Conservation (phyloP, 2,888 invertebrate genomes). For the Hydraecia micacea region DNA sequence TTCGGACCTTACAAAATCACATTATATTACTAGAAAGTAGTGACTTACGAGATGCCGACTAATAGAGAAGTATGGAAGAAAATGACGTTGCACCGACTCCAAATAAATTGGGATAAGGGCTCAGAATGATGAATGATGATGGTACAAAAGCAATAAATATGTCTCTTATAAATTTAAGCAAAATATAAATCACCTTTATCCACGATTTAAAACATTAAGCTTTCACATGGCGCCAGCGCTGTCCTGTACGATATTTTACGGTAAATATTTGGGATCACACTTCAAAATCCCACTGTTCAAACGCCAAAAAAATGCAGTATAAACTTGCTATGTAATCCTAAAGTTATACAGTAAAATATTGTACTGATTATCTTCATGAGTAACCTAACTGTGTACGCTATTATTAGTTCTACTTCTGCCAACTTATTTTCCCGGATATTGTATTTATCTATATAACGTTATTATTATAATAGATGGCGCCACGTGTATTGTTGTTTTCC, state of each 20-base stretch:
- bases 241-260: not conserved
- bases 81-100: too few species aligned
- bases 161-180: not conserved
- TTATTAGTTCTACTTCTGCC: not conserved
- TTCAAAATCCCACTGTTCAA: too few species aligned
- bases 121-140: too few species aligned
- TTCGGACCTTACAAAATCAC: not conserved
- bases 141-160: not conserved
- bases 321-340: not conserved
- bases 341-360: not conserved
- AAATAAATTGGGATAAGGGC: too few species aligned
- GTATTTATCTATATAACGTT: too few species aligned
- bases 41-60: too few species aligned
- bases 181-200: not conserved
- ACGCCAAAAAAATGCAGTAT: not conserved
- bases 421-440: not conserved
- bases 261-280: not conserved
- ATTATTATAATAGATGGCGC: too few species aligned
- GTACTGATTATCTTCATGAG: not conserved
- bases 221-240: not conserved
- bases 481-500: too few species aligned
- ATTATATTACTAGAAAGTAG: too few species aligned
- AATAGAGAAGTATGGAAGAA: too few species aligned
- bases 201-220: not conserved
- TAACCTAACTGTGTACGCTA: not conserved